Base-by-base conservation (phyloP, 1,140 invertebrate species). In the Maniola jurtina region DNA sequence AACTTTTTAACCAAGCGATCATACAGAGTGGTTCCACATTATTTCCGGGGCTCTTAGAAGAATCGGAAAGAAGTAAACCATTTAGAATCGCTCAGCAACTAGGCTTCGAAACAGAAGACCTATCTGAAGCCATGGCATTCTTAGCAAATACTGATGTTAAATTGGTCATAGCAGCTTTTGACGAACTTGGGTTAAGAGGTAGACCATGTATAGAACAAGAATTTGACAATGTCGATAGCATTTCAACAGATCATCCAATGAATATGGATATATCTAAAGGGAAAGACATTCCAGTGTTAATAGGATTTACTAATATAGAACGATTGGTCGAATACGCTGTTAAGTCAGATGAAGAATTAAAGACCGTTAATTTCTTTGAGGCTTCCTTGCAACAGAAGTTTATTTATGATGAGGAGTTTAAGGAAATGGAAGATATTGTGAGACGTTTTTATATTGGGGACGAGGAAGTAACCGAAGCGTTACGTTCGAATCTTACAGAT, bases 1-100 rank as follows among this genome's bases (percentile, higher is more conserved):
- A 71, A 15, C 35, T 83, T 5, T 85, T 74, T 45, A 61, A 76
- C 15, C 68, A 77, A 55, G 76, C 56, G 0, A 83, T 83, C 8
- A 47, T 85, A 16, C 71, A 78, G 55, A 85, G 81, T 47, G 80
- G 75, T 0, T 42, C 72, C 0, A 15, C 66, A 5, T 15, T 68
- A 0, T 62, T 56, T 2, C 69, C 67, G 1, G 38, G 38, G 5
- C 58, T 48, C 34, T 35, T 76, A 8, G 15, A 10, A 11, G 58
- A 74, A 8, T n/a, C 36, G 25, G 61, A 73, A 54, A 14, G 1
- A 34, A 54, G 40, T 5, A 38, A 60, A 35, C 50, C 75, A 5
- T 50, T 77, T 2, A 71, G 25, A 56, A 61, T 83, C 15, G 64
- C 79, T 42, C 15, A 50, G 33, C 36, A 75, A 35, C 54, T 83